Base-by-base conservation (phyloP, 1,140 invertebrate species). In the Lordiphosa clarofinis region DNA sequence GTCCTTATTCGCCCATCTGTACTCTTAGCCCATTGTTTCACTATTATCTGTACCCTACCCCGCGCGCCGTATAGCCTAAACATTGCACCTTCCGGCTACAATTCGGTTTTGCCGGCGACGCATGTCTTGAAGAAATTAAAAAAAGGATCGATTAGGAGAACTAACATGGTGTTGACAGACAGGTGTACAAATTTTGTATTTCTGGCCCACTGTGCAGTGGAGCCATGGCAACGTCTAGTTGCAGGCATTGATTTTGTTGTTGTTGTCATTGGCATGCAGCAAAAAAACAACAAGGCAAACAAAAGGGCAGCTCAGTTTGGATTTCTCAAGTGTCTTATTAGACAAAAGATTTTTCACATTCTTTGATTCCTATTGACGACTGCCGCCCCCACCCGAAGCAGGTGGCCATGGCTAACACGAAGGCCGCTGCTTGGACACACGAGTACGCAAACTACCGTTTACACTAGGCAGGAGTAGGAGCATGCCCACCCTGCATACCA, bases 181-280 rank as follows among this genome's bases (percentile, higher is more conserved):
- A n/a, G n/a, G n/a, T 19, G 19, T 19, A 19, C 19, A 19, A 19
- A 19, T 19, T 3, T 19, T 19, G 19, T 19, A 24, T 15, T 35
- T 38, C 12, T 53, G 1, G 7, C 37, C 9, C 9, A n/a, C 19
- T 36, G 19, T 10, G 43, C 35, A 33, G 21, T 19, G 42, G 21
- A 39, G 56, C 61, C 78, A 73, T 82, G 73, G 78, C 78, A 84
- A 82, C 78, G 39, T 37, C 47, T 48, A 13, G 56, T 55, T 76
- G 76, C 72, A 84, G 52, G 12, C 68, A 82, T 82, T 82, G 76
- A 82, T 82, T 82, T 78, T 72, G 73, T 58, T 67, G 62, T 69
- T 70, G 49, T 71, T 48, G 35, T 56, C 82, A 72, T 76, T 76
- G 73, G 66, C 67, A 48, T 79, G 69, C 74, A 78, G 39, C 40